These are phyloP conservation scores for Mus pahari DNA, from an alignment of 2,113 vertebrate species.

Conservation along the genomic window DNA sequence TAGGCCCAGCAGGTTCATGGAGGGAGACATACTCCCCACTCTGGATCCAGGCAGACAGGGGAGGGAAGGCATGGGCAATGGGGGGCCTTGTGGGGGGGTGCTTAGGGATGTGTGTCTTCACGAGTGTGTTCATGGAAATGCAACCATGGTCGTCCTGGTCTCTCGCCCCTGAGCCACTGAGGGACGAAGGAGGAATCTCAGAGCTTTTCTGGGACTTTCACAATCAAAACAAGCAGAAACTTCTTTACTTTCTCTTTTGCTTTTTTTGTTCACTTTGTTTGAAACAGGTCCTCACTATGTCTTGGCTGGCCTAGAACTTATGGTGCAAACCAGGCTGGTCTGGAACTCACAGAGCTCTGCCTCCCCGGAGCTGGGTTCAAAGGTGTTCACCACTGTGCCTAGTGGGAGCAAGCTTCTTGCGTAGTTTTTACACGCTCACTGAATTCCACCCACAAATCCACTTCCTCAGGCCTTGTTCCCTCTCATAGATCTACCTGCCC, in stretches of 20 bases:
- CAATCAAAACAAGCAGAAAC: background rate
- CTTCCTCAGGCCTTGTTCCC: background rate
- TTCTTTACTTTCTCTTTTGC: background rate
- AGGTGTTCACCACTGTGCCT: background rate
- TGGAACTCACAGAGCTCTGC: background rate
- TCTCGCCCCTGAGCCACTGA: background rate
- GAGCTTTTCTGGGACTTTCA: background rate
- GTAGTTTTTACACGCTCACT: constrained; percentile 19
- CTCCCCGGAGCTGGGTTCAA: background rate
- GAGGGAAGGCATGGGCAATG: background rate
- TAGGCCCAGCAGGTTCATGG: background rate
- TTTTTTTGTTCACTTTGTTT: background rate
- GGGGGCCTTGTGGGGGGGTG: background rate
- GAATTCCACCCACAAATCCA: constrained; percentile 1
- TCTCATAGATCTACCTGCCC: background rate
- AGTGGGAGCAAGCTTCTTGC: background rate
- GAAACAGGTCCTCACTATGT: background rate
- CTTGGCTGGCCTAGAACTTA: background rate
- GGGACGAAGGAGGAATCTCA: background rate
- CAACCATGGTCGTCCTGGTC: background rate
- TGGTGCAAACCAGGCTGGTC: background rate
- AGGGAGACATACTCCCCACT: background rate
- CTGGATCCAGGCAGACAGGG: background rate
- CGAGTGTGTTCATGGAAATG: background rate
- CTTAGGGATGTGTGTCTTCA: background rate